phyloP scores from a whole-genome alignment of 2,113 vertebrate species.

The Phalacrocorax brasilianus region DNA sequence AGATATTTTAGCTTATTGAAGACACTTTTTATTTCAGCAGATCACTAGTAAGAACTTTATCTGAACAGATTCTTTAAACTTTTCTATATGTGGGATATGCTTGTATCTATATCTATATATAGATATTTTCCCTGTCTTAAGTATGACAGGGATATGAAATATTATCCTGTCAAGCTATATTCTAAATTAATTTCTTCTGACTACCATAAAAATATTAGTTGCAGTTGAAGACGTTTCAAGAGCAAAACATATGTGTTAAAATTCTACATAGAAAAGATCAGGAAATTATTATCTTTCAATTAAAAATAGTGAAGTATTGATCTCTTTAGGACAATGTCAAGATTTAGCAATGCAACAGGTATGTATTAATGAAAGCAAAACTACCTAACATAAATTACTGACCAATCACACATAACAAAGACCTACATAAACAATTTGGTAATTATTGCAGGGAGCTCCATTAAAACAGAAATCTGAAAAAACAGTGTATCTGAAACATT shows the following conservation, averaged over 20 bases:
- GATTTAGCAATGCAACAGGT: not conserved
- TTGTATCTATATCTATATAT: not conserved
- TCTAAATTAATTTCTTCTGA: not conserved
- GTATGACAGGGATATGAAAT: not conserved
- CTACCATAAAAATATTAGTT: not conserved
- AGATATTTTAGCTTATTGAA: not conserved
- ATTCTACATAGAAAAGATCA: not conserved
- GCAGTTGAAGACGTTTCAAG: not conserved
- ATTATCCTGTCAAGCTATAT: not conserved
- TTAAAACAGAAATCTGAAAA: not conserved
- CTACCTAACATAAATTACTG: not conserved
- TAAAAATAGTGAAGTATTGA: not conserved
- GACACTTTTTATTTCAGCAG: not conserved
- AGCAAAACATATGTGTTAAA: not conserved
- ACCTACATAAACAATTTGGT: not conserved
- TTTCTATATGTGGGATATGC: not conserved
- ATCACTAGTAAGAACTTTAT: not conserved
- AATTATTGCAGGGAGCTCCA: not conserved
- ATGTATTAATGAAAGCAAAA: not conserved
- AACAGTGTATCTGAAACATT: not conserved
- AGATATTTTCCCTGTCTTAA: not conserved
- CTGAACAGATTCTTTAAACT: not conserved
- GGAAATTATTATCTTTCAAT: not conserved
- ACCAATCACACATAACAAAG: not conserved
- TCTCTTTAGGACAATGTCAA: not conserved